Percentiles rank a stretch among this genome's conserved stretches.
Evolutionary conservation across 1,140 invertebrate genomes (phyloP).

Genomic region (Drosophila serrata): DNA sequence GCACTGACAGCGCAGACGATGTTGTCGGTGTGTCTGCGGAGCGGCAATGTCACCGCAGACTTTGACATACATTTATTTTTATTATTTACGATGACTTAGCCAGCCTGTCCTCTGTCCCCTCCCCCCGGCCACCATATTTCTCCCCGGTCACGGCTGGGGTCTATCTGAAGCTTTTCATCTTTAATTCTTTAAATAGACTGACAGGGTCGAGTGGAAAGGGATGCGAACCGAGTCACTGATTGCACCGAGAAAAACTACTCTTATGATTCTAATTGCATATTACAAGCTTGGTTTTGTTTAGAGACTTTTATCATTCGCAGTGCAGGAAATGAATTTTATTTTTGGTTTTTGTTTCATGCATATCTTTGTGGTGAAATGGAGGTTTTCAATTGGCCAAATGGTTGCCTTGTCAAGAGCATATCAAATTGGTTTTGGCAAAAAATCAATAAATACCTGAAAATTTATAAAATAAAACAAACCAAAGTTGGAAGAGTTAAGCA

Average conservation of each 20-base stretch:
- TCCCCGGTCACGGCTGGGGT: conserved; percentile 27
- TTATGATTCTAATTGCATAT: not conserved
- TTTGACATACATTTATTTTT: conserved; percentile 84
- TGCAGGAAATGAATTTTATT: conserved; percentile 1
- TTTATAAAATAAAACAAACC: not conserved
- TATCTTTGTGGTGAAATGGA: not conserved
- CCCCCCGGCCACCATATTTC: not conserved
- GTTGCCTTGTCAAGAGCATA: not conserved
- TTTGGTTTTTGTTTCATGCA: not conserved
- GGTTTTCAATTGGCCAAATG: not conserved
- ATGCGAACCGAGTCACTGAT: conserved; percentile 23
- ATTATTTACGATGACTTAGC: conserved; percentile 83
- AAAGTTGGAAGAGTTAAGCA: not conserved
- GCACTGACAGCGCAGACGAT: conserved; percentile 66
- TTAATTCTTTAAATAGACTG: conserved; percentile 84
- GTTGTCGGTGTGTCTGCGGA: conserved; percentile 40
- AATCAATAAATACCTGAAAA: conserved; percentile 1
- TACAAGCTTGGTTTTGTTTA: not conserved
- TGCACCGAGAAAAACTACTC: conserved; percentile 20
- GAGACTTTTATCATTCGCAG: not conserved
- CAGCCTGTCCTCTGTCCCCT: conserved; percentile 17
- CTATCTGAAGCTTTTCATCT: conserved; percentile 73
- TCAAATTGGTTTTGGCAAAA: conserved; percentile 1
- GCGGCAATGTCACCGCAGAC: conserved; percentile 76
- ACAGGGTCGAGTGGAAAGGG: conserved; percentile 39